phyloP scores from a whole-genome alignment of 2,888 invertebrate genomes.

The Drosophila sordidula region DNA sequence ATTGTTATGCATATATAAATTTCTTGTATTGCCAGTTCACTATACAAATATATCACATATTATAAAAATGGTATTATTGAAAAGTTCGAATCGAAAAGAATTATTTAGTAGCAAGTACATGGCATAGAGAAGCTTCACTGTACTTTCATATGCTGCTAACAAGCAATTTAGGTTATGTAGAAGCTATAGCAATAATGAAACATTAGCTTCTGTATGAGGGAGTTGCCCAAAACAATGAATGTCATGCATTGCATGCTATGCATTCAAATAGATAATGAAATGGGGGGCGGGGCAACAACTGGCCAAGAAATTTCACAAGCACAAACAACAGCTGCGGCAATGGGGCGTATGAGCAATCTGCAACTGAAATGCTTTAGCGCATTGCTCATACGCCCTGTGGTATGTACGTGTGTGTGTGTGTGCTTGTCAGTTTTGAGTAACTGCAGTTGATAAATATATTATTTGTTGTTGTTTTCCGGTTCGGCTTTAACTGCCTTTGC shows the following conservation, averaged over 20 bases:
- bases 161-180: not conserved
- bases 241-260: not conserved
- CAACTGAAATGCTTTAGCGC: conserved; percentile 24
- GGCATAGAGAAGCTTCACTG: not conserved
- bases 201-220: not conserved
- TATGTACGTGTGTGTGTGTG: not conserved
- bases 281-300: conserved; percentile 13
- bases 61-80: not conserved
- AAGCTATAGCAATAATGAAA: conserved; percentile 2
- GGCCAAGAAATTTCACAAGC: conserved; percentile 32
- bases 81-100: not conserved
- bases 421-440: not conserved
- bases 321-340: conserved; percentile 7
- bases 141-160: not conserved
- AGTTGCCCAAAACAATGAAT: not conserved
- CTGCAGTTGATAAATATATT: not conserved
- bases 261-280: conserved; percentile 18
- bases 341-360: conserved; percentile 56
- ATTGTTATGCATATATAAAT: too few relatives aligned
- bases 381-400: conserved; percentile 55
- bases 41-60: not conserved
- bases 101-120: too few relatives aligned
- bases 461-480: conserved; percentile 3
- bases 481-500: conserved; percentile 26
- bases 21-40: too few relatives aligned